A percentile compares a stretch with the other conserved stretches of the same genome.
Evolutionary conservation across 1,140 invertebrate species (phyloP).

Genomic region (Elymnias hypermnestra): DNA sequence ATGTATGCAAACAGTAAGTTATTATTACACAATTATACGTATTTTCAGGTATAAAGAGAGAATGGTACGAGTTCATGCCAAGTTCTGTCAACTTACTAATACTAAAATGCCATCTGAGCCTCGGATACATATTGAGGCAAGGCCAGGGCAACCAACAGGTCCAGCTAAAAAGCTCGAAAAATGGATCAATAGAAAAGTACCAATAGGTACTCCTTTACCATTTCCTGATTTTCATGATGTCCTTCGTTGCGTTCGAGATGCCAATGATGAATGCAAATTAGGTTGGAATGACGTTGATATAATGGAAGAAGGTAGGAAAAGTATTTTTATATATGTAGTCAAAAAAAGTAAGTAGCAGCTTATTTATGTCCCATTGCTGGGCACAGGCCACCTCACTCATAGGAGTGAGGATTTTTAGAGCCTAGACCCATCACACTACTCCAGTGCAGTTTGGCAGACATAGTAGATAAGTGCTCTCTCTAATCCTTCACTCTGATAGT

Average conservation of each 20-base stretch:
- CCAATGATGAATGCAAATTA: conserved; percentile 54
- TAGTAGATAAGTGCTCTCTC: too few relatives aligned
- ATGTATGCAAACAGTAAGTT: too few relatives aligned
- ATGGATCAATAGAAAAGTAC: conserved; percentile 62
- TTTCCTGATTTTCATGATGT: conserved; percentile 70
- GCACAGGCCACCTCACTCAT: too few relatives aligned
- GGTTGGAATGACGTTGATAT: conserved; percentile 58
- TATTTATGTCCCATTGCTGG: too few relatives aligned
- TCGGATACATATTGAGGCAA: conserved; percentile 44
- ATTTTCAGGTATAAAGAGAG: conserved; percentile 60
- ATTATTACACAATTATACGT: too few relatives aligned
- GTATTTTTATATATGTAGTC: not conserved
- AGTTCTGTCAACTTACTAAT: conserved; percentile 62
- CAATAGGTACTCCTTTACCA: conserved; percentile 51
- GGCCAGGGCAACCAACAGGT: conserved; percentile 42
- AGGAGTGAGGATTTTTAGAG: too few relatives aligned
- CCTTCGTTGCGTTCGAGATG: conserved; percentile 50
- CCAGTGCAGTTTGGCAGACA: too few relatives aligned
- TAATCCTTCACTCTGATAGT: not conserved
- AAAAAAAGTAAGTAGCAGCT: too few relatives aligned
- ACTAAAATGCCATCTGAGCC: conserved; percentile 67
- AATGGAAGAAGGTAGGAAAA: conserved; percentile 58
- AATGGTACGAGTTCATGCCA: conserved; percentile 54
- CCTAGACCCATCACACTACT: too few relatives aligned
- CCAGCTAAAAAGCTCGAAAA: conserved; percentile 52